phyloP scores from a whole-genome alignment of 2,888 invertebrate genomes.

The Atrina japonica region DNA sequence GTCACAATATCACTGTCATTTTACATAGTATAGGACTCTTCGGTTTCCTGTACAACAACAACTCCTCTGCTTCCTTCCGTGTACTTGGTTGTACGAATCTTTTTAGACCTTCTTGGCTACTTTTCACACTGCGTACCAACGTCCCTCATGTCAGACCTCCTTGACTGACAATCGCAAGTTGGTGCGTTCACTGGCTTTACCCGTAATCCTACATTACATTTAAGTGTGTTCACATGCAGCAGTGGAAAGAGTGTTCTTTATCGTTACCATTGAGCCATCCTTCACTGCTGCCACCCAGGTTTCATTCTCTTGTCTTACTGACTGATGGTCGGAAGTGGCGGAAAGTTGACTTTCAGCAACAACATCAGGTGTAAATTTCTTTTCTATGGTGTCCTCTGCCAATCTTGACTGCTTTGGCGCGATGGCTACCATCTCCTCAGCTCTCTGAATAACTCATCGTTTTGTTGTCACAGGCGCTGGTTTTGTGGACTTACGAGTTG shows the following conservation, averaged over 20 bases:
- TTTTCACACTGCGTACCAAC: too few relatives aligned
- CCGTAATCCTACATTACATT: too few relatives aligned
- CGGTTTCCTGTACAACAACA: too few relatives aligned
- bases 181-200: too few relatives aligned
- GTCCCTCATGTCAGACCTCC: too few relatives aligned
- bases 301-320: neutral
- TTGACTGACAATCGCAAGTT: too few relatives aligned
- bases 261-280: neutral
- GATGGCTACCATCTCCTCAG: neutral
- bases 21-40: too few relatives aligned
- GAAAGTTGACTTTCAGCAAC: neutral
- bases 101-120: too few relatives aligned
- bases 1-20: too few relatives aligned
- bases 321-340: neutral
- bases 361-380: too few relatives aligned
- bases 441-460: neutral
- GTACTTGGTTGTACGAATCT: too few relatives aligned
- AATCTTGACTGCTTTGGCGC: neutral
- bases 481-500: neutral
- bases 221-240: neutral
- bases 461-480: slow-evolving; percentile 1
- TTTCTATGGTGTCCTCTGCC: neutral
- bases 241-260: neutral
- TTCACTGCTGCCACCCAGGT: neutral
- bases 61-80: too few relatives aligned